A percentile compares a stretch with the other conserved stretches of the same genome.
Evolutionary conservation across 2,797 vertebrate species (phyloP).

Genomic region (Melanotaenia trifasciata): DNA sequence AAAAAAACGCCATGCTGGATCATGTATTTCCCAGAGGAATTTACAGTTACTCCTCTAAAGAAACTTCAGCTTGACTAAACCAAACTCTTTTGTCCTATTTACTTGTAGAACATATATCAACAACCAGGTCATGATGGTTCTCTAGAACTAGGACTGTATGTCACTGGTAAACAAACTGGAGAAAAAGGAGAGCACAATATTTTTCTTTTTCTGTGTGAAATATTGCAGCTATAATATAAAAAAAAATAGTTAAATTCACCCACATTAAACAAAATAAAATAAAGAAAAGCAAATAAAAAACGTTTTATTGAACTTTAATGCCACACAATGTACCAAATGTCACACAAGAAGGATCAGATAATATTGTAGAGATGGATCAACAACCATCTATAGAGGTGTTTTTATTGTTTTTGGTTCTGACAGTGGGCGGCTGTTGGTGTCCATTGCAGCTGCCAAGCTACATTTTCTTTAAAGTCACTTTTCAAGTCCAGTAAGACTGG

Average conservation of each 20-base stretch:
- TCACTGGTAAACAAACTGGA: background rate
- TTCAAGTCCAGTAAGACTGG: constrained; percentile 8
- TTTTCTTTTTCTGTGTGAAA: background rate
- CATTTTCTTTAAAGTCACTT: constrained; percentile 12
- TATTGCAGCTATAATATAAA: background rate
- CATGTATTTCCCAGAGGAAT: background rate
- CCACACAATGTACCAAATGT: background rate
- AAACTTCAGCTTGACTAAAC: background rate
- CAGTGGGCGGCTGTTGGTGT: constrained; percentile 9
- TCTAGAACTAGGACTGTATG: background rate
- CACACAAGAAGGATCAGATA: background rate
- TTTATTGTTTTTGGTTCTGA: background rate
- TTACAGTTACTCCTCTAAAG: background rate
- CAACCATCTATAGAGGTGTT: background rate
- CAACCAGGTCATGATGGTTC: background rate
- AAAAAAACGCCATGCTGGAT: background rate
- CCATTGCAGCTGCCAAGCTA: background rate
- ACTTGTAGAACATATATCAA: background rate
- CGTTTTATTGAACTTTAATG: too few relatives aligned
- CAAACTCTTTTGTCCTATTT: background rate
- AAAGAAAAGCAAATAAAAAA: background rate
- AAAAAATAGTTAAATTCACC: background rate
- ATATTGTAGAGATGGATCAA: background rate
- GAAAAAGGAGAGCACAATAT: background rate
- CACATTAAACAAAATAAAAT: background rate